Base-by-base conservation (phyloP, 2,888 invertebrate genomes). In the Escarpia spicata region DNA sequence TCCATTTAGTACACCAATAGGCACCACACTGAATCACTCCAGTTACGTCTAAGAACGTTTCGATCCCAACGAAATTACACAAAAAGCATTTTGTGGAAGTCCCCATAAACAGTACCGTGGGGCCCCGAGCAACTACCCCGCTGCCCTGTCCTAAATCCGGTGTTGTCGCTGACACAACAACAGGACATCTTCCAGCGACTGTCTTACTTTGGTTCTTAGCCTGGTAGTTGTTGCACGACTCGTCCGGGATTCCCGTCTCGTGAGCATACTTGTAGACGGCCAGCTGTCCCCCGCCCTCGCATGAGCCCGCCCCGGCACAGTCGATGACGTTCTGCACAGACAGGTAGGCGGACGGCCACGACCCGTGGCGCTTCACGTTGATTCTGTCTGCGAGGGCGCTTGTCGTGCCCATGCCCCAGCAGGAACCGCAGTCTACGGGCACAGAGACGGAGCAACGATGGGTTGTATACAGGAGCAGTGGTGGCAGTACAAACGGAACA, bases 161-260 rank as follows among this genome's bases (percentile, higher is more conserved):
- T 37, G 1, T 37, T 37, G 37, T 90, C 31, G 43, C 3, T 90
- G 10, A 37, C 9, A 37, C 31, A 12, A 37, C 9, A 19, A 19
- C 43, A 90, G 31, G 52, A 52, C 52, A 52, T 52, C 12, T 52
- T 9, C 52, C n/a, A 60, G 52, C 37, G 4, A 37, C 12, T 15
- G n/a, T 93, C 95, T 94, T 93, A 96, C 96, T 95, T 95, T 96
- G 96, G 94, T 97, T 95, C 92, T 96, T 96, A 15, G 97, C 97
- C 93, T 97, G 97, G 94, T 97, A 97, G 95, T 97, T 97, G 94
- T 97, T 97, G 94, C 97, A 97, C 0, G 97, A 97, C 93, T 97
- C 97, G 94, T 97, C 97, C 31, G 97, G 97, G 91, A 97, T 96
- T 90, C 97, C 97, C 92, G 96, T 94, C 37, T 96, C 94, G 93